Percentiles rank a stretch among this genome's conserved stretches.
Conservation (phyloP, 1,140 invertebrate species). For the Panagrolaimus sp. region DNA sequence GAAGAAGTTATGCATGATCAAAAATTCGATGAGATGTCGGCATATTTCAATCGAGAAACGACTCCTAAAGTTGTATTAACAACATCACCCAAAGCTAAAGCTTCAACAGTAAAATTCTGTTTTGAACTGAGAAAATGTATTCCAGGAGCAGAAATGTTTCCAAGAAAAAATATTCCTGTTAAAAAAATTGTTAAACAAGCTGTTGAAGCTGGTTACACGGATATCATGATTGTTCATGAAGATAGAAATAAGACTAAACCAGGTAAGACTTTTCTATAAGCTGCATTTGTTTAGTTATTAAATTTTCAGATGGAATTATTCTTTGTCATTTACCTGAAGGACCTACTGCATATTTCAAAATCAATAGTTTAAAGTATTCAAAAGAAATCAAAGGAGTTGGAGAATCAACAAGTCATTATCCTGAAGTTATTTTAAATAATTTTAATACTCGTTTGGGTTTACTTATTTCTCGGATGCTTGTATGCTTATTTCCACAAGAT, state of each 20-base stretch:
- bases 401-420: slow-evolving; percentile 60
- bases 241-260: slow-evolving; percentile 72
- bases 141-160: slow-evolving; percentile 76
- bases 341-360: slow-evolving; percentile 78
- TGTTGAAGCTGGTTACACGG: slow-evolving; percentile 64
- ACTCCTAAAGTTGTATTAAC: slow-evolving; percentile 91
- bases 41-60: slow-evolving; percentile 77
- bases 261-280: slow-evolving; percentile 66
- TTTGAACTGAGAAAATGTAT: slow-evolving; percentile 81
- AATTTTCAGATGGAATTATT: slow-evolving; percentile 75
- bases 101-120: slow-evolving; percentile 72
- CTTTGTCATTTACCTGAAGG: slow-evolving; percentile 88
- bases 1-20: slow-evolving; percentile 67
- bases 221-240: slow-evolving; percentile 87
- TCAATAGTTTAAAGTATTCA: slow-evolving; percentile 62
- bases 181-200: slow-evolving; percentile 67
- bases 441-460: slow-evolving; percentile 87
- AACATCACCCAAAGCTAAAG: slow-evolving; percentile 80
- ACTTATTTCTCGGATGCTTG: slow-evolving; percentile 81
- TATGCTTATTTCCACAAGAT: slow-evolving; percentile 90
- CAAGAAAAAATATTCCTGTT: slow-evolving; percentile 75
- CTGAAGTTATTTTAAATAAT: slow-evolving; percentile 92
- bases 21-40: slow-evolving; percentile 76
- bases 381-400: slow-evolving; percentile 61
- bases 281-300: too few relatives aligned